Evolutionary conservation across 1,140 invertebrate genomes (phyloP).

Genomic region (Coenobita brevimanus): DNA sequence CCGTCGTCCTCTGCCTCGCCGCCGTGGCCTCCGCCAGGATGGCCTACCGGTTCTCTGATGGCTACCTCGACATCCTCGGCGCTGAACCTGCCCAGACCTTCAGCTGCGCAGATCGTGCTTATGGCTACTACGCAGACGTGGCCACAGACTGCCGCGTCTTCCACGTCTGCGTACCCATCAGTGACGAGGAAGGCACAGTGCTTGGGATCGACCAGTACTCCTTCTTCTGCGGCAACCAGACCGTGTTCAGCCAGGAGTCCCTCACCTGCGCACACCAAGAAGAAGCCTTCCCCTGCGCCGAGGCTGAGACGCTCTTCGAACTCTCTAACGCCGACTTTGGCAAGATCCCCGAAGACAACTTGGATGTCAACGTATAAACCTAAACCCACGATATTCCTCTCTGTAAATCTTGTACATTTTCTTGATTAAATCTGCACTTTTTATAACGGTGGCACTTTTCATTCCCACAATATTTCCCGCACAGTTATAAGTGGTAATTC

Average conservation of each 20-base stretch:
- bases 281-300: constrained; percentile 46
- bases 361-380: not conserved
- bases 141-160: too few relatives aligned
- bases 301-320: constrained; percentile 47
- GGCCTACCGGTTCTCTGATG: too few relatives aligned
- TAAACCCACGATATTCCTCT: not conserved
- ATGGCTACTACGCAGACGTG: constrained; percentile 43
- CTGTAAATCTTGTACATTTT: not conserved
- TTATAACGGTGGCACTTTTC: too few relatives aligned
- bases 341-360: constrained; percentile 14
- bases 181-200: constrained; percentile 33
- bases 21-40: too few relatives aligned
- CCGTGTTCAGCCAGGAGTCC: too few relatives aligned
- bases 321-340: constrained; percentile 50
- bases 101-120: constrained; percentile 72
- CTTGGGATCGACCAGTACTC: constrained; percentile 31
- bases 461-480: too few relatives aligned
- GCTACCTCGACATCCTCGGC: constrained; percentile 71
- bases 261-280: too few relatives aligned
- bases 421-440: constrained; percentile 6
- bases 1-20: too few relatives aligned
- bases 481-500: too few relatives aligned
- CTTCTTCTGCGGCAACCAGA: too few relatives aligned
- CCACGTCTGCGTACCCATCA: too few relatives aligned
- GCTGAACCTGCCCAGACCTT: constrained; percentile 73